Evolutionary conservation across 2,797 vertebrate species (phyloP).

Genomic region (Tapera naevia): DNA sequence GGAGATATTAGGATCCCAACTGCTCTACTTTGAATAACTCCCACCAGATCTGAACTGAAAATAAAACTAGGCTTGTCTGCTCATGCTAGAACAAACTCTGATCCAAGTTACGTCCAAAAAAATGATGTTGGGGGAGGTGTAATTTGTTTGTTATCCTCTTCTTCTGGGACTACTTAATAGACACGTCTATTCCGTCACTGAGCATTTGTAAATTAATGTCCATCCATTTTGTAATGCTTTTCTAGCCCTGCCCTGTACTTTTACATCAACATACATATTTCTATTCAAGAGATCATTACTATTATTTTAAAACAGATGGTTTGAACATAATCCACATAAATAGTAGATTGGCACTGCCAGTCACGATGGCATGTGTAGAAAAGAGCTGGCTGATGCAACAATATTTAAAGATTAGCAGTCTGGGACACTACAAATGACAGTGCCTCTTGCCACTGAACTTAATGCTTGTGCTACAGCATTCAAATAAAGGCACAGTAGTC

Average conservation of each 20-base stretch:
- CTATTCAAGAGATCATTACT: slow-evolving; percentile 68
- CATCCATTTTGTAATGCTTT: slow-evolving; percentile 22
- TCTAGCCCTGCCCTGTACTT: slow-evolving; percentile 21
- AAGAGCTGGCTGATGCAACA: slow-evolving; percentile 66
- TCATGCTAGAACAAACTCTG: background rate
- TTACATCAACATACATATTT: slow-evolving; percentile 51
- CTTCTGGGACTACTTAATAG: background rate
- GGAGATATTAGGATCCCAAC: background rate
- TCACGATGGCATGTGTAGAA: slow-evolving; percentile 69
- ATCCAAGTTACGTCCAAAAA: background rate
- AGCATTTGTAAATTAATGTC: slow-evolving; percentile 14
- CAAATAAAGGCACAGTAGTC: slow-evolving; percentile 48
- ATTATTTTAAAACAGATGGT: slow-evolving; percentile 74
- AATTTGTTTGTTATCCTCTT: background rate
- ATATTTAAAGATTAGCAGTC: slow-evolving; percentile 71
- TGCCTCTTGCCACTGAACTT: slow-evolving; percentile 63
- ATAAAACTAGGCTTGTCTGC: background rate
- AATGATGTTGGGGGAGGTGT: background rate
- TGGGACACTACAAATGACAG: slow-evolving; percentile 65
- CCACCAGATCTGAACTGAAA: slow-evolving; percentile 10
- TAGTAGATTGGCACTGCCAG: slow-evolving; percentile 73
- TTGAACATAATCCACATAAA: slow-evolving; percentile 75
- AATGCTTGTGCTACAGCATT: slow-evolving; percentile 33
- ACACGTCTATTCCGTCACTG: background rate
- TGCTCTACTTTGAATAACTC: background rate